phyloP scores from a whole-genome alignment of 2,113 vertebrate species.

The Perca flavescens region DNA sequence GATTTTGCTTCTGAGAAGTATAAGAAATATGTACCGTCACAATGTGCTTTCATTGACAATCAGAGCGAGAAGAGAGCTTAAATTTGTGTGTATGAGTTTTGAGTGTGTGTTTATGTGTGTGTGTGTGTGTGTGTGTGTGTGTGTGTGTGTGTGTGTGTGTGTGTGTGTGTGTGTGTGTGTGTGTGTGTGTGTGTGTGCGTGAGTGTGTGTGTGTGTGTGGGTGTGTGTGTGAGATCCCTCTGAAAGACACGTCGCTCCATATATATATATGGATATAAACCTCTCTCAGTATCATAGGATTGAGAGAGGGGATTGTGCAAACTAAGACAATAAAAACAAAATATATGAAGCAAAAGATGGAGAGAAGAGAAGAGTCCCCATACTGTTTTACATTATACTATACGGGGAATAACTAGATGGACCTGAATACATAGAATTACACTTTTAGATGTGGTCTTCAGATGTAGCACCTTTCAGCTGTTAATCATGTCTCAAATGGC shows the following conservation, averaged over 20 bases:
- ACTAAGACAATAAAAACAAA: constrained; percentile 1
- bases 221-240: neutral
- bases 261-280: too few species aligned
- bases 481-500: too few species aligned
- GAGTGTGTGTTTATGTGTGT: neutral
- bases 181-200: neutral
- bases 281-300: constrained; percentile 10
- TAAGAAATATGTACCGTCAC: constrained; percentile 42
- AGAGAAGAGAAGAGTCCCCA: neutral
- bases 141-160: constrained; percentile 11
- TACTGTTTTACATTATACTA: neutral
- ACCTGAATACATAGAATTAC: neutral
- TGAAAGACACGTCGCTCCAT: too few species aligned
- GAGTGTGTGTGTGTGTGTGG: too few species aligned
- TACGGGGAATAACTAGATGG: neutral
- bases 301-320: constrained; percentile 16
- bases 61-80: constrained; percentile 32
- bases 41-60: constrained; percentile 36
- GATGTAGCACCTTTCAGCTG: too few species aligned
- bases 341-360: neutral
- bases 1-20: constrained; percentile 17
- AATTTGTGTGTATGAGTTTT: neutral
- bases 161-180: constrained; percentile 2
- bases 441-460: too few species aligned
- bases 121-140: constrained; percentile 3